Evolutionary conservation across 2,797 vertebrate genomes (phyloP).

Genomic region (Pseudocheirus occidentalis): DNA sequence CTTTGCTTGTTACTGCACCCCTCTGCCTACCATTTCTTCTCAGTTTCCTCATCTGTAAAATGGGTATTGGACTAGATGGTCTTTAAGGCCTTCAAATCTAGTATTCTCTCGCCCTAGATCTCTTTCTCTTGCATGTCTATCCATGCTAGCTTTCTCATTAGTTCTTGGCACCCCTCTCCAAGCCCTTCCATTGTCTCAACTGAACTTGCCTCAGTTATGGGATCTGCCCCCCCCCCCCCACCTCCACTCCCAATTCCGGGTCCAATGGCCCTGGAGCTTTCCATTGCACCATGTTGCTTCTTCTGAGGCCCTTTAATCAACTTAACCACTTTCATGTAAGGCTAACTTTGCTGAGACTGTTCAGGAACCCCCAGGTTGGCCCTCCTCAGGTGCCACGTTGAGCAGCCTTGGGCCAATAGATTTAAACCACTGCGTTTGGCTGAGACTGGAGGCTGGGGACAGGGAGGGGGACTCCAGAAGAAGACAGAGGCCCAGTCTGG

Average conservation of each 20-base stretch:
- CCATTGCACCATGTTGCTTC: neutral
- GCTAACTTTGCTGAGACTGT: neutral
- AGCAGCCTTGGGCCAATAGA: neutral
- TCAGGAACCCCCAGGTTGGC: neutral
- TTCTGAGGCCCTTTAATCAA: neutral
- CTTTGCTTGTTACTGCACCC: neutral
- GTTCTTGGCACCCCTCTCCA: too few relatives aligned
- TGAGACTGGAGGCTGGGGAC: neutral
- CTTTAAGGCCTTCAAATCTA: too few relatives aligned
- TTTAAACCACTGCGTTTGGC: neutral
- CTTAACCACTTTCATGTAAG: neutral
- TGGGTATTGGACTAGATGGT: too few relatives aligned
- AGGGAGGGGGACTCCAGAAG: accelerated
- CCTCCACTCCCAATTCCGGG: neutral
- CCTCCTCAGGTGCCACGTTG: neutral
- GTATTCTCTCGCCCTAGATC: too few relatives aligned
- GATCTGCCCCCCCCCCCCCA: too few relatives aligned
- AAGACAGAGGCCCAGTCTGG: neutral
- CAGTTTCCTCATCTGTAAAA: too few relatives aligned
- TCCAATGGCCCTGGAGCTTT: neutral
- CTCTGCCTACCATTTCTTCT: too few relatives aligned
- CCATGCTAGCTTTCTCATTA: too few relatives aligned
- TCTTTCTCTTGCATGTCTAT: too few relatives aligned
- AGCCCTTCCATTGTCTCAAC: neutral
- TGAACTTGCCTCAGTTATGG: neutral